A percentile compares a stretch with the other conserved stretches of the same genome.
Evolutionary conservation across 2,888 invertebrate genomes (phyloP).

Genomic region (Rotaria sp.): DNA sequence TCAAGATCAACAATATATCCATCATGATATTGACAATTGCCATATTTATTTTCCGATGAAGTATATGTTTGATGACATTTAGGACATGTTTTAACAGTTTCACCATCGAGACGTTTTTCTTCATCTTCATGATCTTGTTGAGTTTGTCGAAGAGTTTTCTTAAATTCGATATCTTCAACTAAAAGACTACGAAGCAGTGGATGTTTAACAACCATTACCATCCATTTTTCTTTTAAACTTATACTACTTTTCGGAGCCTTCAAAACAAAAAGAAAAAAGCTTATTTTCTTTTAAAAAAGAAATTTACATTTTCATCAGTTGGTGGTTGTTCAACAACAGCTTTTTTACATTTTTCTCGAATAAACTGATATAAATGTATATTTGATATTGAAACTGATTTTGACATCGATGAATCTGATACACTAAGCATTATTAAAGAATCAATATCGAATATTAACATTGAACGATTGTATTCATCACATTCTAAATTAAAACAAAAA

Average conservation of each 20-base stretch:
- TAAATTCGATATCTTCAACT: not conserved
- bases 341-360: not conserved
- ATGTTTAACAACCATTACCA: not conserved
- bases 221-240: not conserved
- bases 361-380: not conserved
- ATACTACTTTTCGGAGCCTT: not conserved
- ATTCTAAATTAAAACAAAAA: not conserved
- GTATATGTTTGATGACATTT: not conserved
- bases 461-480: not conserved
- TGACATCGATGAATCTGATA: not conserved
- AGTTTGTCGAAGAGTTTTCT: not conserved
- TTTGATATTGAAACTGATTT: not conserved
- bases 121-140: not conserved
- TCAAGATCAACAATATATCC: not conserved
- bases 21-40: not conserved
- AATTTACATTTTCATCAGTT: not conserved
- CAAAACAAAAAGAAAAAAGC: not conserved
- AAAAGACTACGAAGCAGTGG: not conserved
- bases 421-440: not conserved
- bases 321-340: not conserved
- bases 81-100: not conserved
- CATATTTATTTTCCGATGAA: not conserved
- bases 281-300: too few species aligned
- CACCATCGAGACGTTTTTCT: not conserved
- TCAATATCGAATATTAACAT: not conserved